Percentiles rank a stretch among this genome's conserved stretches.
Conservation (phyloP, 2,113 vertebrate species). For the Sisor rabdophorus region DNA sequence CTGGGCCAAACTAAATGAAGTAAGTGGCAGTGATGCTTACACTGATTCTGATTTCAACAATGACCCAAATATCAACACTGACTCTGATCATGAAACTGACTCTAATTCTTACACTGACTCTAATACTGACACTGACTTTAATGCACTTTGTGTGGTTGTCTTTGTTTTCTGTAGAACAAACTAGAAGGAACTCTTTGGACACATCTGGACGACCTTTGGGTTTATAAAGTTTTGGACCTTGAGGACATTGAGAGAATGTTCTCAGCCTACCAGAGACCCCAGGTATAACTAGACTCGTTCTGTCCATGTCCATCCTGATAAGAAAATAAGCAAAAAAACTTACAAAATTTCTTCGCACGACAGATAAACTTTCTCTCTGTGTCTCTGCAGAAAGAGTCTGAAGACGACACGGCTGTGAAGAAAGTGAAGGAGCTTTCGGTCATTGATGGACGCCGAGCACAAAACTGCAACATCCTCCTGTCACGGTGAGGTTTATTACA, state of each 20-base stretch:
- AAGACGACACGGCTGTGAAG: conserved; percentile 86
- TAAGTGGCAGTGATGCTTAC: conserved; percentile 55
- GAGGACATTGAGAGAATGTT: conserved; percentile 93
- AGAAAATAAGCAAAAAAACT: too few relatives aligned
- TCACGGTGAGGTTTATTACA: conserved; percentile 91
- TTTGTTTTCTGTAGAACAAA: conserved; percentile 78
- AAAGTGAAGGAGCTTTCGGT: conserved; percentile 96
- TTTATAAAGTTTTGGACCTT: conserved; percentile 90
- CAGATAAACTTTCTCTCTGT: not conserved
- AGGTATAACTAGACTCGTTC: conserved; percentile 73
- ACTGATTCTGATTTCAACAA: not conserved
- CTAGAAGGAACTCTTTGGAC: conserved; percentile 90
- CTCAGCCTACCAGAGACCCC: conserved; percentile 96
- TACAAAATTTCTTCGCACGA: too few relatives aligned
- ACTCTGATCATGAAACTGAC: too few relatives aligned
- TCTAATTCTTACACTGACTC: not conserved
- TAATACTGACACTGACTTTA: not conserved
- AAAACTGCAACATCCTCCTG: conserved; percentile 98
- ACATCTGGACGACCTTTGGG: conserved; percentile 83
- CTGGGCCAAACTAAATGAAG: conserved; percentile 93
- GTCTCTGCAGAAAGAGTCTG: conserved; percentile 83
- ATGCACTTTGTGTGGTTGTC: not conserved
- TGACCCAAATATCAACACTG: not conserved
- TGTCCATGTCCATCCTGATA: too few relatives aligned
- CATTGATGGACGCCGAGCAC: conserved; percentile 92